Evolutionary conservation across 2,797 vertebrate genomes (phyloP), one percentile per base, ranked within the genome.

Genomic region (Semaprochilodus insignis): DNA sequence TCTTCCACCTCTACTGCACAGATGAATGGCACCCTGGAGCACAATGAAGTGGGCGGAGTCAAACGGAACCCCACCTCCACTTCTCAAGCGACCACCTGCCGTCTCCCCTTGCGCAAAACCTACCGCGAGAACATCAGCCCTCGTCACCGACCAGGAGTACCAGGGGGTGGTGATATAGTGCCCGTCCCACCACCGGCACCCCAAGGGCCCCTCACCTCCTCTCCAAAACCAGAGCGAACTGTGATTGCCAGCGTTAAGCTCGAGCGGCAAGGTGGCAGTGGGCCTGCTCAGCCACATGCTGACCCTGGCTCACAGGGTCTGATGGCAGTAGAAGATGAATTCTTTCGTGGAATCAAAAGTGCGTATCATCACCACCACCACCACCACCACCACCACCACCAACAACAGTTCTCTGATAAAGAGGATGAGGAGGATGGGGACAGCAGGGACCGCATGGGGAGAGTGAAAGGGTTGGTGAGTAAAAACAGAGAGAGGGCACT

Each of bases 61-160:
- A 95, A 82, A 31, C 88, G 15, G 88, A 95, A 94, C 65, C 91
- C 92, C 0, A 89, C 90, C 0, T 89, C 95, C 74, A 83, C 91
- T 0, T 87, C 92, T 78, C 91, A 93, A 0, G 31, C 67, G 78
- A 95, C 96, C 0, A 96, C 95, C 23, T 96, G 97, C 80, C 94
- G 97, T 1, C 95, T 99, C 1, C 97, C 97, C 0, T 94, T 98
- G 0, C 94, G 97, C 1, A 99, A 98, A 89, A 97, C 96, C 0
- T 98, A 97, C 86, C 92, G 97, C 0, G 97, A 97, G 84, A 97
- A 97, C 6, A 89, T 96, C 48, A 97, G 96, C 40, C 96, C 96
- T 0, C 94, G 94, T 27, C 92, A 89, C 81, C 88, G 90, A 72
- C 95, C 87, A 1, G 95, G 84, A 0, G 93, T 92, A 27, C 90